phyloP scores from a whole-genome alignment of 2,113 vertebrate genomes.

The Ranitomeya imitator region DNA sequence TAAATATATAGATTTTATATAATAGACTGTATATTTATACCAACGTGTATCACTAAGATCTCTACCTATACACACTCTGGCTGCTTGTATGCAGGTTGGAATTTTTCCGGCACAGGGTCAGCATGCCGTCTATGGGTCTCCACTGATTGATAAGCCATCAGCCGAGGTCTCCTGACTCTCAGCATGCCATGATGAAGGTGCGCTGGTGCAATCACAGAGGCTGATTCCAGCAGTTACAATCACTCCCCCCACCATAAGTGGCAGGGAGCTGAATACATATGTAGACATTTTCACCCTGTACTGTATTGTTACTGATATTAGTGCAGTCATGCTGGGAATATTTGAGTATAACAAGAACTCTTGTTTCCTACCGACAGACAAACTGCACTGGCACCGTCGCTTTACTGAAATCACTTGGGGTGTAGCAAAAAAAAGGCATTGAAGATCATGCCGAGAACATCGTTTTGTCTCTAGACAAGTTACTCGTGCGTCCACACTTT shows the following conservation, averaged over 20 bases:
- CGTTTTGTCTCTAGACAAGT: too few species aligned
- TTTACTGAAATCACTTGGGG: not conserved
- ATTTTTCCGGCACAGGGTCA: not conserved
- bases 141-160: not conserved
- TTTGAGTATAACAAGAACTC: not conserved
- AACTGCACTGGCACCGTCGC: not conserved
- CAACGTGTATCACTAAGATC: not conserved
- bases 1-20: too few species aligned
- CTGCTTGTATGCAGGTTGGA: not conserved
- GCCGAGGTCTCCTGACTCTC: not conserved
- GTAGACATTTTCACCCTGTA: not conserved
- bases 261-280: not conserved
- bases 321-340: not conserved
- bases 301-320: conserved; percentile 10
- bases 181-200: not conserved
- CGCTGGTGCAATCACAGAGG: not conserved
- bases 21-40: not conserved
- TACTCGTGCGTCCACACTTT: too few species aligned
- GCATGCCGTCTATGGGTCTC: not conserved
- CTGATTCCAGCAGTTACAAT: not conserved
- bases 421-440: too few species aligned
- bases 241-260: not conserved
- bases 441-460: too few species aligned
- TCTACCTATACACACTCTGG: not conserved
- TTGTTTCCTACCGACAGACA: not conserved